phyloP scores from a whole-genome alignment of 2,113 vertebrate species.

The Gorsachius goisagi region DNA sequence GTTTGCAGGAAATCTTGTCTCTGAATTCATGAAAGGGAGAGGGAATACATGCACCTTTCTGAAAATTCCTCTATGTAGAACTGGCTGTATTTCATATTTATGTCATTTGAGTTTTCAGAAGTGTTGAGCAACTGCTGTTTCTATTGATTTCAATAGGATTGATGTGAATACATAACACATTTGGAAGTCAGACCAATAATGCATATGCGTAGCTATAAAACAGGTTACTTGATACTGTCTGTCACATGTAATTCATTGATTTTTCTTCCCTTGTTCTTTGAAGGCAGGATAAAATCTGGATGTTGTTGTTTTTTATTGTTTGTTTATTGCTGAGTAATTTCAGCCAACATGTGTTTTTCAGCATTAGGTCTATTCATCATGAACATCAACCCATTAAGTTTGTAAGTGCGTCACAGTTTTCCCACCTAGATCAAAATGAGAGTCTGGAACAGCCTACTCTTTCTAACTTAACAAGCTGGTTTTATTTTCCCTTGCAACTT shows the following conservation, averaged over 20 bases:
- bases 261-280: constrained; percentile 38
- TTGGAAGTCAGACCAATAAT: constrained; percentile 7
- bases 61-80: not conserved
- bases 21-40: not conserved
- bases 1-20: not conserved
- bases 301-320: constrained; percentile 55
- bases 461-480: not conserved
- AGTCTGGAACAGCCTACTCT: constrained; percentile 29
- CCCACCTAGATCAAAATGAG: constrained; percentile 64
- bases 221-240: constrained; percentile 37
- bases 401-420: constrained; percentile 21
- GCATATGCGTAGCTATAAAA: not conserved
- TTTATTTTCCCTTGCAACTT: constrained; percentile 29
- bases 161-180: not conserved
- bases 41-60: not conserved
- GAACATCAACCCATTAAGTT: constrained; percentile 3
- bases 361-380: constrained; percentile 43
- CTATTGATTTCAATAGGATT: not conserved
- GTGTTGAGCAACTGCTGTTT: not conserved
- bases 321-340: constrained; percentile 61
- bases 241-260: constrained; percentile 27
- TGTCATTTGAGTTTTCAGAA: not conserved
- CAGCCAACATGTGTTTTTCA: constrained; percentile 50
- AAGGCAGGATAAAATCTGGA: constrained; percentile 43
- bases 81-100: not conserved